Evolutionary conservation across 2,113 vertebrate species (phyloP).

Genomic region (Leucopternis melanops): DNA sequence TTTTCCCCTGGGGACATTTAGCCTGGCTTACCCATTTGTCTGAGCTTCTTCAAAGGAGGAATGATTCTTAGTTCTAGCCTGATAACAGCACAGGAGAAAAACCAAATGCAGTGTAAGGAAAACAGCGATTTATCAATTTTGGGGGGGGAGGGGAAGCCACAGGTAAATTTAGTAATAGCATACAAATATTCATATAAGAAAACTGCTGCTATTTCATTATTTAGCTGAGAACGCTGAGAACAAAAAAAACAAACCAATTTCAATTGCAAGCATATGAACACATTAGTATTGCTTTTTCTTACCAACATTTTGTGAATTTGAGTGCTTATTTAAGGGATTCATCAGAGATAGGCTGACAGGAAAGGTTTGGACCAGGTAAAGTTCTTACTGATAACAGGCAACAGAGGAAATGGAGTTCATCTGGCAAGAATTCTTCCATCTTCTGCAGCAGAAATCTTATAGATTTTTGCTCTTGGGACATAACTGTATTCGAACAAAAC

Average conservation of each 20-base stretch:
- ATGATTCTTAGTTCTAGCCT: conserved; percentile 20
- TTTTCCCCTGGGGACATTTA: conserved; percentile 44
- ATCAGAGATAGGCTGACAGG: not conserved
- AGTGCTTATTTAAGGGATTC: not conserved
- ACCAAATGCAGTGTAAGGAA: conserved; percentile 3
- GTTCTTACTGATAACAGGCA: not conserved
- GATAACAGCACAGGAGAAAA: conserved; percentile 46
- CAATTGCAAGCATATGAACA: not conserved
- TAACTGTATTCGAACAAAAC: not conserved
- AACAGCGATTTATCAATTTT: not conserved
- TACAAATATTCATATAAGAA: conserved; percentile 17
- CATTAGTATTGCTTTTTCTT: not conserved
- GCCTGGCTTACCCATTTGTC: conserved; percentile 58
- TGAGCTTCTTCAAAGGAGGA: conserved; percentile 60
- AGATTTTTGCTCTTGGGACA: not conserved
- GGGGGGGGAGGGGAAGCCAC: not conserved
- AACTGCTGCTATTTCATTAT: not conserved
- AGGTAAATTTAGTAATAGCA: conserved; percentile 19
- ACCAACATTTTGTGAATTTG: not conserved
- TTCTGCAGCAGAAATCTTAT: not conserved
- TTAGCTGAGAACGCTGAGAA: not conserved
- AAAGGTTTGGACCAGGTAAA: not conserved
- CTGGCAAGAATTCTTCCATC: not conserved
- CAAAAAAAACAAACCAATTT: not conserved
- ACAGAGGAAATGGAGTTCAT: not conserved